Conservation (phyloP, 37 sponge, comb jelly and placozoan genomes). For the Tethya wilhelma region DNA sequence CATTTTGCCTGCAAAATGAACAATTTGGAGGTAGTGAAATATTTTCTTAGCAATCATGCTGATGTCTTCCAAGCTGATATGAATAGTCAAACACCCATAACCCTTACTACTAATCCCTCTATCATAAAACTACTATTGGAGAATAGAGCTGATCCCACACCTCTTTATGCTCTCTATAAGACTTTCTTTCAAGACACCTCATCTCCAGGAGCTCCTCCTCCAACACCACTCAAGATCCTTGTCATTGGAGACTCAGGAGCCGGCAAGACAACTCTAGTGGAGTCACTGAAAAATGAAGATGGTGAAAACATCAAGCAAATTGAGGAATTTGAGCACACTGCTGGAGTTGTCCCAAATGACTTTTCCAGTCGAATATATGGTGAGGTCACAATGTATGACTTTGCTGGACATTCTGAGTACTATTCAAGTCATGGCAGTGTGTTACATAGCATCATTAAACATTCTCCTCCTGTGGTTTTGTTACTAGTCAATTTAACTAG, state of each 20-base stretch:
- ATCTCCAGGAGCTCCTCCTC: too few species aligned
- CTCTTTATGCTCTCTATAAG: too few species aligned
- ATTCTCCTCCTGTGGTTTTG: background rate
- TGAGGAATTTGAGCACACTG: conserved; percentile 9
- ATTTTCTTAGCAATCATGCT: too few species aligned
- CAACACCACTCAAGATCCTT: background rate
- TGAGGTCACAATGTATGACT: conserved; percentile 25
- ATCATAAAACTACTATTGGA: too few species aligned
- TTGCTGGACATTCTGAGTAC: conserved; percentile 49
- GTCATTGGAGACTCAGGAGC: background rate
- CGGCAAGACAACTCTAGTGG: conserved; percentile 2
- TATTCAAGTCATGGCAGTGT: conserved; percentile 28
- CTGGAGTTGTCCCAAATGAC: conserved; percentile 28
- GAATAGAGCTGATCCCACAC: too few species aligned
- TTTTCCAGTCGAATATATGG: conserved; percentile 19
- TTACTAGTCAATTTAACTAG: background rate
- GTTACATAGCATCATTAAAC: conserved; percentile 3
- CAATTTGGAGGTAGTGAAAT: too few species aligned
- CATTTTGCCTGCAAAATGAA: too few species aligned
- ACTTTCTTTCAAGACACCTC: too few species aligned
- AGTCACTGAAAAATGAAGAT: background rate
- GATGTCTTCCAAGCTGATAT: too few species aligned
- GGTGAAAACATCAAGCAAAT: background rate
- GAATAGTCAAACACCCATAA: too few species aligned
- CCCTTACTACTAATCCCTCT: too few species aligned